Percentiles rank a stretch among this genome's conserved stretches.
These are phyloP conservation scores for Lasioglossum oenotherae DNA, from an alignment of 2,888 invertebrate species.

Conservation along the genomic window DNA sequence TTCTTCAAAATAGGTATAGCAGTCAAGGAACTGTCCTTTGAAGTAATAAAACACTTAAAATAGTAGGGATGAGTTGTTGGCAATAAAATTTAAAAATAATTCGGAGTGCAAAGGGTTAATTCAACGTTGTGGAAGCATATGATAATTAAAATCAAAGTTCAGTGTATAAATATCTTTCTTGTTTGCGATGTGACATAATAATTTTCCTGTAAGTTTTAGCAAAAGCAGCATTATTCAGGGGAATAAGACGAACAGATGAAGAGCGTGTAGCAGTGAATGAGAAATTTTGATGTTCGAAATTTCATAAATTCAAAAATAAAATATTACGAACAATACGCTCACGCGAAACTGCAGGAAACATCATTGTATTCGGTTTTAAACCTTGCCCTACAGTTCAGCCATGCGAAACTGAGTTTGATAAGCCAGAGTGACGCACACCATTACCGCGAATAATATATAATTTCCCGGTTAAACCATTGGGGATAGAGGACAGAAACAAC, in stretches of 20 bases:
- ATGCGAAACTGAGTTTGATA: constrained; percentile 18
- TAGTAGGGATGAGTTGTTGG: no score
- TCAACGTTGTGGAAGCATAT: no score
- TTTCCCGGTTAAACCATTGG: neutral
- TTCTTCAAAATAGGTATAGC: no score
- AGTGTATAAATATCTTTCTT: neutral
- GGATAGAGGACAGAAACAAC: neutral
- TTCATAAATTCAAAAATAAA: neutral
- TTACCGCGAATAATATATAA: neutral
- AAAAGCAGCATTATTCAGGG: neutral
- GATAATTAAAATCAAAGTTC: neutral
- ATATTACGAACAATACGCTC: neutral
- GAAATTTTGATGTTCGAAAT: neutral
- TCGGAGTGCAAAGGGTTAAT: no score
- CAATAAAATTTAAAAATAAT: no score
- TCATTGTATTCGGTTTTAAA: constrained; percentile 9
- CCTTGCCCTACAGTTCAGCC: neutral
- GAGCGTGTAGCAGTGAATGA: neutral
- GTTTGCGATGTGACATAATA: neutral
- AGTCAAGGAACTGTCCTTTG: no score
- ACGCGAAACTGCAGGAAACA: neutral
- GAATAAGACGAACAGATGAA: neutral
- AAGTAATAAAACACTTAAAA: no score
- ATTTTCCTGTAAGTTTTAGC: neutral
- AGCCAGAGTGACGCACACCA: constrained; percentile 9